Evolutionary conservation across 2,888 invertebrate genomes (phyloP).

Genomic region (Platynereis dumerilii): DNA sequence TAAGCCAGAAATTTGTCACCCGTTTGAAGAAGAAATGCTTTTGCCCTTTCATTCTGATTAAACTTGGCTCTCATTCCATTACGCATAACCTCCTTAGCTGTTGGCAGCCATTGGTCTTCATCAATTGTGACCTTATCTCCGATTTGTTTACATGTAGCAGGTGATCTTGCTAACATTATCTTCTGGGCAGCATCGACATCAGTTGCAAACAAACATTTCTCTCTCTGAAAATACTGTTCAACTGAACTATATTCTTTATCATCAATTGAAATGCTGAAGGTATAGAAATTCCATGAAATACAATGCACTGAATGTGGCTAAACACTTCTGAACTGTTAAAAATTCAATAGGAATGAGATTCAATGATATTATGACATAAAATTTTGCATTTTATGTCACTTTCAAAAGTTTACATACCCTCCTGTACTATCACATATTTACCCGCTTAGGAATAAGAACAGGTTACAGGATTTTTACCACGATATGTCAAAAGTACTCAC

Average conservation of each 20-base stretch:
- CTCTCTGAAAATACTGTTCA: too few relatives aligned
- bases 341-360: too few relatives aligned
- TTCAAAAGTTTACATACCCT: too few relatives aligned
- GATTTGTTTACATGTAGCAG: neutral
- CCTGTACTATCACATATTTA: too few relatives aligned
- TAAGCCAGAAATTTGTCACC: neutral
- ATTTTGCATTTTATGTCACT: too few relatives aligned
- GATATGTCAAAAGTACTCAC: too few relatives aligned
- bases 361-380: too few relatives aligned
- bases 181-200: neutral
- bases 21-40: neutral
- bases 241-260: neutral
- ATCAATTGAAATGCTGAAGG: neutral
- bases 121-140: neutral
- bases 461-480: too few relatives aligned
- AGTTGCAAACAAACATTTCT: too few relatives aligned
- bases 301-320: too few relatives aligned
- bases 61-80: neutral
- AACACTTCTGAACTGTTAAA: too few relatives aligned
- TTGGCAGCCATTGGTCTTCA: neutral
- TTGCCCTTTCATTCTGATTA: neutral
- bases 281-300: neutral
- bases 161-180: neutral
- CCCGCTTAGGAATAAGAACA: too few relatives aligned
- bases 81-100: neutral